Conservation (phyloP, 2,113 vertebrate genomes). For the Haemorhous mexicanus region DNA sequence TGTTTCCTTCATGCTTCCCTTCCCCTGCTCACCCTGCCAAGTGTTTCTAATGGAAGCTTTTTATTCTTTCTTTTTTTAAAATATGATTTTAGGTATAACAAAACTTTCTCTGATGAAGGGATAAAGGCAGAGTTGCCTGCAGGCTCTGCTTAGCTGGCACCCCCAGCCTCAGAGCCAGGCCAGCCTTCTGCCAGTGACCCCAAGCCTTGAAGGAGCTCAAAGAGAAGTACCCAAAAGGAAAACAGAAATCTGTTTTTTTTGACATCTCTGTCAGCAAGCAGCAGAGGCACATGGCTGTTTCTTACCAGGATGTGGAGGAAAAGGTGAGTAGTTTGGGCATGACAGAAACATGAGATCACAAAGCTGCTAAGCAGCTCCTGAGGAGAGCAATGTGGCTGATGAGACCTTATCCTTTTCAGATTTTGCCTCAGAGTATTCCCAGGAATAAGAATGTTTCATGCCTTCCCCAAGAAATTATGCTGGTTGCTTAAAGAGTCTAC, state of each 20-base stretch:
- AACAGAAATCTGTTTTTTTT: not conserved
- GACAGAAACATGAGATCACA: not conserved
- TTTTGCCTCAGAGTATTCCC: rapidly evolving
- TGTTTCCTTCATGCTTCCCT: not conserved
- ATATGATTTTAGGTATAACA: not conserved
- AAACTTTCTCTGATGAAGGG: not conserved
- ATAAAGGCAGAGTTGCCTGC: not conserved
- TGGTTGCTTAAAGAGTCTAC: not conserved
- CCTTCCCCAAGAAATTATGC: not conserved
- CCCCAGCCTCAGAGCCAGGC: not conserved
- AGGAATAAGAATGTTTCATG: not conserved
- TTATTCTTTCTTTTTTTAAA: not conserved
- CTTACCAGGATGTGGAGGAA: not conserved
- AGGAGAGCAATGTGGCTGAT: not conserved
- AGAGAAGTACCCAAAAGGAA: not conserved
- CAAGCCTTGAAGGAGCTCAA: not conserved
- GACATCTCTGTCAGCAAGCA: not conserved
- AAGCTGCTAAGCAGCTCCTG: not conserved
- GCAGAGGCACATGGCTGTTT: not conserved
- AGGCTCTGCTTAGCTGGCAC: not conserved
- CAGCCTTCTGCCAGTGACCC: not conserved
- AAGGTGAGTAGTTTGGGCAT: not conserved
- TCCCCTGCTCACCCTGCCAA: rapidly evolving
- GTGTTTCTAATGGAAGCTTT: not conserved
- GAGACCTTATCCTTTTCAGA: not conserved